Percentiles rank a stretch among this genome's conserved stretches.
Conservation (phyloP, 2,113 vertebrate genomes). For the Ptyas mucosa region DNA sequence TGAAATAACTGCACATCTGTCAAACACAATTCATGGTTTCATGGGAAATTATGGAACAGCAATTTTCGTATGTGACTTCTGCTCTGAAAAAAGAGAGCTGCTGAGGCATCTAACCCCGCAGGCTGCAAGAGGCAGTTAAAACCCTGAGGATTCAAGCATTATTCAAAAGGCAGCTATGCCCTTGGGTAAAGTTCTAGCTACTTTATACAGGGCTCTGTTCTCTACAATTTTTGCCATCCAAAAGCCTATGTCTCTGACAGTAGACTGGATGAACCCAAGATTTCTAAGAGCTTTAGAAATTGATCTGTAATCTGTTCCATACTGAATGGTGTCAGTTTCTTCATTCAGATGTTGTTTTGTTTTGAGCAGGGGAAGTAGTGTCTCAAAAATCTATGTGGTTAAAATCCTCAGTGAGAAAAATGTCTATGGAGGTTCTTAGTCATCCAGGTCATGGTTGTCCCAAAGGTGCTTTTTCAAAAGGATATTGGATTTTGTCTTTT, state of each 20-base stretch:
- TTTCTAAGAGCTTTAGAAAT: not conserved
- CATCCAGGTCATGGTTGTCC: not conserved
- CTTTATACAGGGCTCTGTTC: not conserved
- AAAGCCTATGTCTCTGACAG: not conserved
- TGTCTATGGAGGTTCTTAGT: not conserved
- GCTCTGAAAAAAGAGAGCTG: constrained; percentile 42
- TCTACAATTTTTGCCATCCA: not conserved
- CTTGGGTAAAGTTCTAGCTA: not conserved
- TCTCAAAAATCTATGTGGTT: not conserved
- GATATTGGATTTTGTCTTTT: not conserved
- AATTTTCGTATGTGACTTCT: constrained; percentile 26
- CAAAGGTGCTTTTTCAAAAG: not conserved
- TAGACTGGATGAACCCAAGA: not conserved
- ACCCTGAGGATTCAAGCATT: not conserved
- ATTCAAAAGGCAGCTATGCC: not conserved
- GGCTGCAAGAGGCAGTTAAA: not conserved
- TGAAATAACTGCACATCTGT: constrained; percentile 22
- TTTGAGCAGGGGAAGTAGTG: not conserved
- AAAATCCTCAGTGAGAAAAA: not conserved
- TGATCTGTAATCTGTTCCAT: not conserved
- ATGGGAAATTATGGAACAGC: constrained; percentile 18
- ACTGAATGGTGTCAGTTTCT: not conserved
- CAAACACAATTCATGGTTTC: constrained; percentile 11
- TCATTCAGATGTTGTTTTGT: not conserved
- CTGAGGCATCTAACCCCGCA: constrained; percentile 32